Base-by-base conservation (phyloP, 53 echinoderm and acorn worm species). In the Pentamera pediparva region DNA sequence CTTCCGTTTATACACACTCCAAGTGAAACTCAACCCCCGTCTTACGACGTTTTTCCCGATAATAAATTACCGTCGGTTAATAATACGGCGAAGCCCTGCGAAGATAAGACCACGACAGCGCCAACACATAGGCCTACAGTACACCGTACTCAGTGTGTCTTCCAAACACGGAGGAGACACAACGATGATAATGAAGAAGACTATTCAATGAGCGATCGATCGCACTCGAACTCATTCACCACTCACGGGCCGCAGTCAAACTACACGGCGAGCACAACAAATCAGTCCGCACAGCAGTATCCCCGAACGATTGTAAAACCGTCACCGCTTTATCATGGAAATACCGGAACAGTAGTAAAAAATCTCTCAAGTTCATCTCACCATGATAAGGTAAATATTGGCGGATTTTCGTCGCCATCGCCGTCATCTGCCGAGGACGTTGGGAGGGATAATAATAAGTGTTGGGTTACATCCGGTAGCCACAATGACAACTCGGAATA, bases 331-430 rank as follows among this genome's bases (percentile, higher is more conserved):
- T 67, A 67, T n/a, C n/a, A n/a, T 67, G 67, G 67, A 24, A 43
- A 26, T 26, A 21, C 40, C 2, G 39, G 41, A 65, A 65, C 65
- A 41, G 39, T 30, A 6, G 27, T 20, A 41, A 24, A 41, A 27
- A 24, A 27, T 67, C 29, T 45, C 45, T 47, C 40, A 22, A 41
- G 27, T 25, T 25, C 67, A 29, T 41, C 67, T 27, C 40, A 67
- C 54, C 54, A 22, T 19, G 73, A 72, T 72, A 72, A 72, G 35
- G 55, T 54, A 54, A 72, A 72, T 54, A 50, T 29, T 52, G 73
- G 51, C 73, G 73, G 73, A 72, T 72, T 72, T 72, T 51, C 73
- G 53, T 53, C 73, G 73, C 73, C 73, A 72, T 54, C 34, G 17
- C 32, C 52, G n/a, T n/a, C n/a, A n/a, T n/a, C n/a, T n/a, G n/a